These are phyloP conservation scores for Eunapius fragilis DNA, from an alignment of 37 sponge, comb jelly and placozoan genomes.

Conservation along the genomic window DNA sequence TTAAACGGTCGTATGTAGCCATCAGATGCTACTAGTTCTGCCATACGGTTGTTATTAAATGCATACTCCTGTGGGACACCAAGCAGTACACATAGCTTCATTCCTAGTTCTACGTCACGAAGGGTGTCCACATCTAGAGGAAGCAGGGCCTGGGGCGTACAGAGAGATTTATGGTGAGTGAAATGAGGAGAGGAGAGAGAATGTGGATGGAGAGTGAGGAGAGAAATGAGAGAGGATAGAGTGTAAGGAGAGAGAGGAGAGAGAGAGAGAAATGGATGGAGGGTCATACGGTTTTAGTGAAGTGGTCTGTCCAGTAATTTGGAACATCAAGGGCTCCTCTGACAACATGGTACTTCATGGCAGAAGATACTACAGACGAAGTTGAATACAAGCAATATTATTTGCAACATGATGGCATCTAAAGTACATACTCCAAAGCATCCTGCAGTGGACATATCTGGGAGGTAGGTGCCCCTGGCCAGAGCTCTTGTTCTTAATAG, in stretches of 20 bases:
- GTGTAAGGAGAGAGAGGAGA: background rate
- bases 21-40: conserved; percentile 21
- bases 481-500: background rate
- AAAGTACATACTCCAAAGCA: conserved; percentile 61
- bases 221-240: background rate
- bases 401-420: background rate
- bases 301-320: background rate
- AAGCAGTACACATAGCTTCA: background rate
- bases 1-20: conserved; percentile 36
- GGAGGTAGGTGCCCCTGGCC: background rate
- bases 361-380: background rate
- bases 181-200: background rate
- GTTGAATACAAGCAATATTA: background rate
- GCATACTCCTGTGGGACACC: background rate
- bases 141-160: background rate
- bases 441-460: conserved; percentile 36
- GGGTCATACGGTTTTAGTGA: background rate
- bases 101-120: background rate
- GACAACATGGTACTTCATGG: background rate
- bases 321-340: background rate
- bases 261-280: conserved; percentile 2
- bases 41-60: background rate
- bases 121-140: background rate
- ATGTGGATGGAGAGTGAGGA: background rate
- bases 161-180: background rate